Evolutionary conservation across 2,113 vertebrate species (phyloP).

Genomic region (Erpornis zantholeuca): DNA sequence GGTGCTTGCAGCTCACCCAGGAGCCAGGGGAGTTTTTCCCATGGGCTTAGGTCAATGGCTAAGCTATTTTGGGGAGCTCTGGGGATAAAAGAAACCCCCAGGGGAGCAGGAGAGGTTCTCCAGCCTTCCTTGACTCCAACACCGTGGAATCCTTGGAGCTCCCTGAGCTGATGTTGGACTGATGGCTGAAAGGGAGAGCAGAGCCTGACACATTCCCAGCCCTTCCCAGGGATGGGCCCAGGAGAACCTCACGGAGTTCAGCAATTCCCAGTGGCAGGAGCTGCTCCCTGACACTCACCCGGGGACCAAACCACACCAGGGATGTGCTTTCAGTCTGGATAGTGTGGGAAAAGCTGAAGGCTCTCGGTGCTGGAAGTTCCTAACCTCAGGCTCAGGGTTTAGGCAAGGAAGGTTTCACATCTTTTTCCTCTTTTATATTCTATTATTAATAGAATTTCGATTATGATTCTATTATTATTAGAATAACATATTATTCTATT

Average conservation of each 20-base stretch:
- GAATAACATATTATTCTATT: too few species aligned
- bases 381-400: neutral
- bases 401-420: neutral
- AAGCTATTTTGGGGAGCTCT: too few species aligned
- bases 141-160: accelerated
- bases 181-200: neutral
- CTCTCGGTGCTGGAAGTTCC: neutral
- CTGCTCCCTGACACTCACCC: neutral
- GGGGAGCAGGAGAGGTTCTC: too few species aligned
- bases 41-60: too few species aligned
- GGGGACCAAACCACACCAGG: neutral
- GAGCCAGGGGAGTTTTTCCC: too few species aligned
- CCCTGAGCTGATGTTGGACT: neutral
- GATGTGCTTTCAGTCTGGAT: neutral
- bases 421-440: too few species aligned
- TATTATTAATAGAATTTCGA: too few species aligned
- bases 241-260: neutral
- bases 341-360: neutral
- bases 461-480: too few species aligned
- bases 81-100: too few species aligned
- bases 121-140: too few species aligned
- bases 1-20: too few species aligned
- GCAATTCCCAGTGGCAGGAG: neutral
- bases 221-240: neutral
- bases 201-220: neutral